Conservation (phyloP, 2,113 vertebrate genomes). For the Bostrychus sinensis region DNA sequence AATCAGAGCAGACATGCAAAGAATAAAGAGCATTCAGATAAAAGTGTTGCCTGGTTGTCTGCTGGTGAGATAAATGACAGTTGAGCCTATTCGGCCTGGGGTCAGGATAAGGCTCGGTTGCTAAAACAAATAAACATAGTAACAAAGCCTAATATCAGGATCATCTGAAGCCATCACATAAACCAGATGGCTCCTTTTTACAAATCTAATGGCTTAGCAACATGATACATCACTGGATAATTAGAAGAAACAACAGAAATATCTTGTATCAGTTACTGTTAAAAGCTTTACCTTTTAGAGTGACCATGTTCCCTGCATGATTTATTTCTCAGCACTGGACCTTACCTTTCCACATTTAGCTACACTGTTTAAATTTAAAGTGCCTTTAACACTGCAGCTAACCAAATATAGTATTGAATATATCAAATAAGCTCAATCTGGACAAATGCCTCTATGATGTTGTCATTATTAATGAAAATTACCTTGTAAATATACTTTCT, state of each 20-base stretch:
- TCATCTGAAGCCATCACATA: conserved; percentile 63
- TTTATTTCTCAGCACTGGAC: too few relatives aligned
- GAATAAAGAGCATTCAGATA: conserved; percentile 10
- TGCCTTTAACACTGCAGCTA: too few relatives aligned
- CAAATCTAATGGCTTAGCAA: conserved; percentile 41
- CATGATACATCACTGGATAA: conserved; percentile 27
- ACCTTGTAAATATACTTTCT: background rate
- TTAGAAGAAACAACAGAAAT: conserved; percentile 21
- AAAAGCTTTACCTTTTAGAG: too few relatives aligned
- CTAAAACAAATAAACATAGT: conserved; percentile 73
- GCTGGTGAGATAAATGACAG: conserved; percentile 46
- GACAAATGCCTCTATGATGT: too few relatives aligned
- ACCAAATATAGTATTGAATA: too few relatives aligned
- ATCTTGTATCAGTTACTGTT: conserved; percentile 10
- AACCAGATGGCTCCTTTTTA: conserved; percentile 68
- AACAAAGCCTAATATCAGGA: conserved; percentile 67
- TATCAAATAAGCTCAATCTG: too few relatives aligned
- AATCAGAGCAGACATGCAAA: conserved; percentile 19
- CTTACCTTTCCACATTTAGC: too few relatives aligned
- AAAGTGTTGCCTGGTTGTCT: conserved; percentile 51
- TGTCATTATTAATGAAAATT: background rate
- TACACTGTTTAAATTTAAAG: too few relatives aligned
- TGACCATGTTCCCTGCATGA: too few relatives aligned
- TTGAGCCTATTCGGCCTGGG: conserved; percentile 54
- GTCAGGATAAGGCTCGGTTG: conserved; percentile 65